Evolutionary conservation across 1,140 invertebrate genomes (phyloP).

Genomic region (Gonioctena quinquepunctata): DNA sequence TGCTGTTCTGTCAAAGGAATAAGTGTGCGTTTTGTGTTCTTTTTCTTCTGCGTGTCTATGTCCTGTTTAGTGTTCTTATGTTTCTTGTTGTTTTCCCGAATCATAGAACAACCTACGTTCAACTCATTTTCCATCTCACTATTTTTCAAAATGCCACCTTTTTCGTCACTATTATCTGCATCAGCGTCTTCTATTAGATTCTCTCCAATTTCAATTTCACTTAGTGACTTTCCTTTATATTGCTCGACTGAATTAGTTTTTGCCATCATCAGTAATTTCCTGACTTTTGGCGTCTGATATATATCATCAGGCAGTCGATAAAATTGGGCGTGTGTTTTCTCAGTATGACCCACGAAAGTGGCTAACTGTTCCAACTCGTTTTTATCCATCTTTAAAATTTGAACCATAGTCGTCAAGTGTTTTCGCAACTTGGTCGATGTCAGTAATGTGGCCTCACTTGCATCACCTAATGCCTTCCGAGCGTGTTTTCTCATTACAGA

Average conservation of each 20-base stretch:
- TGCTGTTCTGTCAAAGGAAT: too few relatives aligned
- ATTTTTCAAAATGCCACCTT: too few relatives aligned
- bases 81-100: too few relatives aligned
- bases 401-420: slow-evolving; percentile 49
- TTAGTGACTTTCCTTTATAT: slow-evolving; percentile 45
- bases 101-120: too few relatives aligned
- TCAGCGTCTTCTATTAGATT: too few relatives aligned
- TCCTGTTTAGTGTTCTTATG: too few relatives aligned
- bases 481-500: slow-evolving; percentile 42
- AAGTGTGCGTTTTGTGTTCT: too few relatives aligned
- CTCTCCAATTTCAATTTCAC: too few relatives aligned
- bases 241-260: slow-evolving; percentile 40
- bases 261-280: slow-evolving; percentile 48
- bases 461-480: slow-evolving; percentile 33
- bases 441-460: slow-evolving; percentile 39
- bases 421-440: slow-evolving; percentile 43
- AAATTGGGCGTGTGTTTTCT: slow-evolving; percentile 18
- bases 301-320: slow-evolving; percentile 36
- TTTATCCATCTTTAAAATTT: slow-evolving; percentile 46
- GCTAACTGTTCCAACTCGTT: slow-evolving; percentile 44
- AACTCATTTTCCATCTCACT: too few relatives aligned
- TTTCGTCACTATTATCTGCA: too few relatives aligned
- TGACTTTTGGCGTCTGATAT: slow-evolving; percentile 39
- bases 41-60: too few relatives aligned
- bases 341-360: slow-evolving; percentile 45